Evolutionary conservation across 2,113 vertebrate genomes (phyloP).

Genomic region (Ramphastos sulfuratus): DNA sequence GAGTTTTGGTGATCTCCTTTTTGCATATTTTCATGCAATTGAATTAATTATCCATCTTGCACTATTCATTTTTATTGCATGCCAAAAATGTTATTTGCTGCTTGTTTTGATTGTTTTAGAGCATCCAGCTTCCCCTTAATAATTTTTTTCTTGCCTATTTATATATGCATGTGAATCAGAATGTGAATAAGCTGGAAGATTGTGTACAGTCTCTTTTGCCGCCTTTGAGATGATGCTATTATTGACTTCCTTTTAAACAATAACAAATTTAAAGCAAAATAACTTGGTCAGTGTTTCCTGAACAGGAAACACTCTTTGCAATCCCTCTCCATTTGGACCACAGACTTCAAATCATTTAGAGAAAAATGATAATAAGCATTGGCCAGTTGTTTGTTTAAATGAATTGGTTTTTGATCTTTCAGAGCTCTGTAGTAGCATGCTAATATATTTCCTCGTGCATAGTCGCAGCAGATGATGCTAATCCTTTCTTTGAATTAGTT

Average conservation of each 20-base stretch:
- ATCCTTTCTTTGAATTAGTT: slow-evolving; percentile 22
- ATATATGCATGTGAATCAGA: slow-evolving; percentile 38
- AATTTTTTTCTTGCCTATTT: not conserved
- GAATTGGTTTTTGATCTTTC: slow-evolving; percentile 76
- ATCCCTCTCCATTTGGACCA: not conserved
- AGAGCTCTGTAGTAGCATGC: slow-evolving; percentile 26
- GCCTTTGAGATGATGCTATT: slow-evolving; percentile 28
- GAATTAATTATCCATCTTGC: not conserved
- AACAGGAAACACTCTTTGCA: slow-evolving; percentile 13
- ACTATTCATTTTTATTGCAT: slow-evolving; percentile 45
- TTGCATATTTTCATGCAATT: not conserved
- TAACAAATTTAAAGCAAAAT: slow-evolving; percentile 25
- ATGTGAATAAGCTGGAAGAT: not conserved
- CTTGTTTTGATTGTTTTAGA: slow-evolving; percentile 41
- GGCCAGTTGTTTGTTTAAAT: slow-evolving; percentile 58
- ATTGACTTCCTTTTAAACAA: slow-evolving; percentile 3
- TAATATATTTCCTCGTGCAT: slow-evolving; percentile 32
- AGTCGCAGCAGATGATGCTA: slow-evolving; percentile 22
- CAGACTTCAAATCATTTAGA: not conserved
- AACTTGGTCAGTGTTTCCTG: not conserved
- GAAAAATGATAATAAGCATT: slow-evolving; percentile 20
- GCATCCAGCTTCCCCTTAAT: slow-evolving; percentile 9
- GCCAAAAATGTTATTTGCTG: slow-evolving; percentile 42
- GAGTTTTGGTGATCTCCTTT: not conserved
- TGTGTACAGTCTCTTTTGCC: not conserved